phyloP scores from a whole-genome alignment of 1,140 invertebrate genomes.

The Cydia pomonella region DNA sequence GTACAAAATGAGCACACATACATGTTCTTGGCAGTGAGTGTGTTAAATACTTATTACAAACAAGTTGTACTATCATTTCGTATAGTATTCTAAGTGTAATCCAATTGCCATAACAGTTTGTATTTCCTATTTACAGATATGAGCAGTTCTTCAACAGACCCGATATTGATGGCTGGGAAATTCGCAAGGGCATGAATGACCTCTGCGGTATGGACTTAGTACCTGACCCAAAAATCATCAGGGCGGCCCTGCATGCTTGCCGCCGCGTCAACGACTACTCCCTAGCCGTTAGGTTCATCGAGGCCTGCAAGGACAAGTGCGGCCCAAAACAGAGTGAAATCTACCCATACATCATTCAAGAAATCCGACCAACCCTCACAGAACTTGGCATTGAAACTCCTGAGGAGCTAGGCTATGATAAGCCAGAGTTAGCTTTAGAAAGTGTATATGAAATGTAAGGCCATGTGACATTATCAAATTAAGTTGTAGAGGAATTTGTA shows the following conservation, averaged over 20 bases:
- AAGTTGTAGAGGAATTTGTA: constrained; percentile 71
- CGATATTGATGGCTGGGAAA: constrained; percentile 98
- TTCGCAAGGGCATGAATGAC: constrained; percentile 93
- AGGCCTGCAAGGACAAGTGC: constrained; percentile 95
- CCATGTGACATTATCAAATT: constrained; percentile 48
- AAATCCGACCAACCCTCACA: constrained; percentile 94
- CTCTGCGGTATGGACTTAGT: constrained; percentile 94
- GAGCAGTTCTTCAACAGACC: constrained; percentile 92
- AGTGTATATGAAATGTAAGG: constrained; percentile 85
- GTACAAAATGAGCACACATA: too few relatives aligned
- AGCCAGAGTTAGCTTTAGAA: constrained; percentile 94
- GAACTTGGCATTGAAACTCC: constrained; percentile 97
- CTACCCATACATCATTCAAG: constrained; percentile 96
- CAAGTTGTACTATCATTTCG: too few relatives aligned
- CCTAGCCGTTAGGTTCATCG: constrained; percentile 94
- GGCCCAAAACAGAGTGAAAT: constrained; percentile 89
- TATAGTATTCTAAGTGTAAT: too few relatives aligned
- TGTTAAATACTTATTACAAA: too few relatives aligned
- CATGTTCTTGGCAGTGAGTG: too few relatives aligned
- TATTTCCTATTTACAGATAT: constrained; percentile 81
- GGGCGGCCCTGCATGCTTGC: constrained; percentile 95
- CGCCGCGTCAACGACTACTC: constrained; percentile 97
- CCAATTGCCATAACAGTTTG: neutral
- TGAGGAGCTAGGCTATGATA: constrained; percentile 98
- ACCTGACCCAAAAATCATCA: constrained; percentile 96